Conservation (phyloP, 64 coral and sea anemone genomes). For the Dendronephthya gigantea region DNA sequence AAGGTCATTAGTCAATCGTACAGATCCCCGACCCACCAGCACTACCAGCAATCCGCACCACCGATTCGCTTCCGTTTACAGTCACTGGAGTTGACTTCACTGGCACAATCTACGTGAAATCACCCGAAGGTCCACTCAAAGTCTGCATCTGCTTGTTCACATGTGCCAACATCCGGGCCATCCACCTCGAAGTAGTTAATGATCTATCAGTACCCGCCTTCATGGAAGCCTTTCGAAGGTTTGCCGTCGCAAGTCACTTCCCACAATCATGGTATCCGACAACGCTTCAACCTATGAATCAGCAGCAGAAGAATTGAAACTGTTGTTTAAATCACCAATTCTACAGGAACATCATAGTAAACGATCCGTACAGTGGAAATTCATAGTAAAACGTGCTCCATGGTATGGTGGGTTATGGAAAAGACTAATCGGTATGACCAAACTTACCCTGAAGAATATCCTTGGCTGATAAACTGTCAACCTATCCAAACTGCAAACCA, state of each 20-base stretch:
- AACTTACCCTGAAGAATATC: background rate
- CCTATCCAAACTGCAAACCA: background rate
- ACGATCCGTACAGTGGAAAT: background rate
- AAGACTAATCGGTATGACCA: background rate
- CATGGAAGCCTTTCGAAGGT: background rate
- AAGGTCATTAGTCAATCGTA: conserved; percentile 20
- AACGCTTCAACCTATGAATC: background rate
- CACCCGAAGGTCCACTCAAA: background rate
- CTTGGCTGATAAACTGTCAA: background rate
- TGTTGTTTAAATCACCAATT: background rate
- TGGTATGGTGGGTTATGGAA: background rate
- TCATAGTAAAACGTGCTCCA: background rate
- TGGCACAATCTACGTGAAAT: background rate
- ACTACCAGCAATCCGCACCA: background rate
- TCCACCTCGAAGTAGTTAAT: background rate
- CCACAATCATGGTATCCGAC: background rate
- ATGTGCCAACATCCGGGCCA: background rate
- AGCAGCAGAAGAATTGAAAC: background rate
- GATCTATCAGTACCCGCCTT: background rate
- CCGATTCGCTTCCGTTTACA: background rate
- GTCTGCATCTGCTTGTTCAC: conserved; percentile 23
- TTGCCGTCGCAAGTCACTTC: background rate
- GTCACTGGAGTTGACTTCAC: conserved; percentile 1
- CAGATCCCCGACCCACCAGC: conserved; percentile 28
- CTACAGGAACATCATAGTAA: background rate